These are phyloP conservation scores for Eudyptes chrysolophus DNA, from an alignment of 2,113 vertebrate genomes.

Conservation along the genomic window DNA sequence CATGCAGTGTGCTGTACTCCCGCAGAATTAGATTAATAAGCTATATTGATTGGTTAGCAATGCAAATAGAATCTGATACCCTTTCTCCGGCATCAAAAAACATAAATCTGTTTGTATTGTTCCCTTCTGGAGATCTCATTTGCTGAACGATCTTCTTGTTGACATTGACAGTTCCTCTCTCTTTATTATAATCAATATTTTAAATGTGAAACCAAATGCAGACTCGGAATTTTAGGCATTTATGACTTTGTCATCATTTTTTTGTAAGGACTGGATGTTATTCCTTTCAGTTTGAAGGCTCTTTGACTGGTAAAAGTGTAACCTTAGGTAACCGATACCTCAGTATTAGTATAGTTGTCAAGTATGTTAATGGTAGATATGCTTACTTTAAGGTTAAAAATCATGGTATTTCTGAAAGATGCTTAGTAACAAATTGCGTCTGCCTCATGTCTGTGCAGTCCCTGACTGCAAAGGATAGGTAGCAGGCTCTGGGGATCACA, in stretches of 20 bases:
- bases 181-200: slow-evolving; percentile 69
- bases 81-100: slow-evolving; percentile 54
- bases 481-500: background rate
- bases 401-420: background rate
- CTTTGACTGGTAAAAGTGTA: slow-evolving; percentile 4
- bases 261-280: slow-evolving; percentile 26
- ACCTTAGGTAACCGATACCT: background rate
- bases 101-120: slow-evolving; percentile 69
- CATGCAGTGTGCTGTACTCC: slow-evolving; percentile 9
- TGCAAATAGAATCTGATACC: slow-evolving; percentile 55
- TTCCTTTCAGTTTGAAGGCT: slow-evolving; percentile 19
- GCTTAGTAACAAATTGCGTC: background rate
- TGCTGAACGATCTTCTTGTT: slow-evolving; percentile 56
- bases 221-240: slow-evolving; percentile 4
- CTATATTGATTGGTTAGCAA: slow-evolving; percentile 57
- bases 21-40: slow-evolving; percentile 69
- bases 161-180: slow-evolving; percentile 56
- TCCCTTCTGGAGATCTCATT: slow-evolving; percentile 52
- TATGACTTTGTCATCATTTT: slow-evolving; percentile 51
- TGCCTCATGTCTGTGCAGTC: background rate
- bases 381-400: background rate
- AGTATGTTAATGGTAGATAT: background rate
- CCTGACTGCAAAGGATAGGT: background rate
- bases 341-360: background rate
- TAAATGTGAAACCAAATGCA: slow-evolving; percentile 65